phyloP scores from a whole-genome alignment of 2,797 vertebrate genomes.

The Cyprinodon diabolis region DNA sequence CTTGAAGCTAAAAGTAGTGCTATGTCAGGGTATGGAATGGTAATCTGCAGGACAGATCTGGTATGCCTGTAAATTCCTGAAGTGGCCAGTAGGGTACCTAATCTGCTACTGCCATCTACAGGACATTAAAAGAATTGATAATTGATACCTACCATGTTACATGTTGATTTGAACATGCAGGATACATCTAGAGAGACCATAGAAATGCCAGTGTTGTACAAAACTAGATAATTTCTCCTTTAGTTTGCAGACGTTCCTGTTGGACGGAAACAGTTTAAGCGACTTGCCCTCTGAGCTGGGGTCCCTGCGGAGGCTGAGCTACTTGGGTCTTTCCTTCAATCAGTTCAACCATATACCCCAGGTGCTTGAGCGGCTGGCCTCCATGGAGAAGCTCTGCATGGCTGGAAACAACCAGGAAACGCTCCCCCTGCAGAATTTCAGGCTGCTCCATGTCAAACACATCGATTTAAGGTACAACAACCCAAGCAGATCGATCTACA shows the following conservation, averaged over 20 bases:
- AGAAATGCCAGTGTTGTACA: neutral
- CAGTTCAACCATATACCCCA: slow-evolving; percentile 90
- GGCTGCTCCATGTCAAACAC: slow-evolving; percentile 90
- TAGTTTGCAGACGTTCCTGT: slow-evolving; percentile 94
- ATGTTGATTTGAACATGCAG: neutral
- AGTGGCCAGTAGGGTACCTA: slow-evolving; percentile 54
- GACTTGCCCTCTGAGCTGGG: slow-evolving; percentile 90
- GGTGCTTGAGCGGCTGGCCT: slow-evolving; percentile 88
- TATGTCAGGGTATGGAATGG: slow-evolving; percentile 30
- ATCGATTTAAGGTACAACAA: slow-evolving; percentile 89
- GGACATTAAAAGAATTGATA: slow-evolving; percentile 25
- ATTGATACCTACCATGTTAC: neutral
- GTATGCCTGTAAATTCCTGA: slow-evolving; percentile 67
- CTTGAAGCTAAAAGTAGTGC: slow-evolving; percentile 31
- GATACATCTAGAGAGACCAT: neutral
- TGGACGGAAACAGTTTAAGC: slow-evolving; percentile 95
- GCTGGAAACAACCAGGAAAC: slow-evolving; percentile 89
- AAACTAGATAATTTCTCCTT: slow-evolving; percentile 13
- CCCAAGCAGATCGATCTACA: neutral
- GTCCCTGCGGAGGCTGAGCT: slow-evolving; percentile 88
- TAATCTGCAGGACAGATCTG: slow-evolving; percentile 70
- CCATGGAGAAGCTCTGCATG: slow-evolving; percentile 96
- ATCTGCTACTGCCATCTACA: slow-evolving; percentile 70
- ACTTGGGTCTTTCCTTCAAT: slow-evolving; percentile 95
- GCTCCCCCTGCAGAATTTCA: slow-evolving; percentile 85